Base-by-base conservation (phyloP, 2,113 vertebrate genomes). In the Siphamia tubifer region DNA sequence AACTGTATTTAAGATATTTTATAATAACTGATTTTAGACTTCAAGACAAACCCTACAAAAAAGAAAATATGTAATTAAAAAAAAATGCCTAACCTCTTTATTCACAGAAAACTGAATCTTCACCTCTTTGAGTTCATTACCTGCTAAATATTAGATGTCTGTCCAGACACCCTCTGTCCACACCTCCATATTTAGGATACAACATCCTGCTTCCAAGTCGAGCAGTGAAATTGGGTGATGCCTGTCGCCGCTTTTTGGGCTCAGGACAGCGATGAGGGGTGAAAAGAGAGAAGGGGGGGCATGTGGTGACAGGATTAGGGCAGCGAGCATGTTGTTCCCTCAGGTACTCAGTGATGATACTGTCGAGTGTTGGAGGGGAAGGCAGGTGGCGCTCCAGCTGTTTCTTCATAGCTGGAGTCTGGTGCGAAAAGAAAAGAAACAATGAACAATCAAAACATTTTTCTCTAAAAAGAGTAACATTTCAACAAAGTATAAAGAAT, bases 261-360 rank as follows among this genome's bases (percentile, higher is more conserved):
- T 99, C 97, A 40, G 97, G 97, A 91, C 97, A 99, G 76, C 97
- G 95, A 79, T 99, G 97, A 27, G 96, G 97, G n/a, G 93, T 96
- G 90, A 98, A 99, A 17, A 99, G 96, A 74, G 97, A 98, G 81
- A 99, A 99, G 27, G 96, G 97, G 25, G 97, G 97, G 78, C 97
- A 99, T 56, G 96, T 98, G 69, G 96, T 96, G 87, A 99, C 96
- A 0, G 97, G 97, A 82, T 99, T 98, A 87, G 95, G 96, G 91
- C 97, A 99, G 83, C 95, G 96, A 10, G 97, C 96, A 0, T 99
- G 97, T 69, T 99, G 97, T 76, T 99, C 96, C 73, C 97, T 92
- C 89, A 99, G 93, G 84, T 98, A 99, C 80, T 99, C 97, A 2
- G 96, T 99, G 90, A 99, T 98, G 92, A 99, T 99, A 89, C 95